A percentile compares a stretch with the other conserved stretches of the same genome.
Evolutionary conservation across 2,113 vertebrate genomes (phyloP).

Genomic region (Chloropsis cyanopogon): DNA sequence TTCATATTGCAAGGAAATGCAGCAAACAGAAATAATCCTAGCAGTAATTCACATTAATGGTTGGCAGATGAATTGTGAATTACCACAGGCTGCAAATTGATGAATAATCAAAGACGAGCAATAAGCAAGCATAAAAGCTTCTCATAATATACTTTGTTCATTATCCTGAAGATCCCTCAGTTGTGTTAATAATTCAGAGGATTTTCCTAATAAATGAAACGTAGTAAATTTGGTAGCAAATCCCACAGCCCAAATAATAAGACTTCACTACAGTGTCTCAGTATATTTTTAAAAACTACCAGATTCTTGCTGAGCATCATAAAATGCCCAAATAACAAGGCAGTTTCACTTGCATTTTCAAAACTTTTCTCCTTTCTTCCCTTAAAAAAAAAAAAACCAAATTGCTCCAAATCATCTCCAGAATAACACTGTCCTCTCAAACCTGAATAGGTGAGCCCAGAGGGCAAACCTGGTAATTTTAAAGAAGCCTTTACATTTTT

Average conservation of each 20-base stretch:
- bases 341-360: background rate
- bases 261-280: background rate
- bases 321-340: background rate
- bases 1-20: background rate
- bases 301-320: background rate
- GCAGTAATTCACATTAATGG: background rate
- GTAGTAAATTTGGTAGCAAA: background rate
- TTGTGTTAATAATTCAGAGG: background rate
- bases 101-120: background rate
- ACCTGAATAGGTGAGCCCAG: background rate
- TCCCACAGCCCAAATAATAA: background rate
- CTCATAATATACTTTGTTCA: background rate
- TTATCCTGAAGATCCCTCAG: background rate
- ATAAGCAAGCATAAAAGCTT: background rate
- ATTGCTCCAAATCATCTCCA: background rate
- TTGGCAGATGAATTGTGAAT: conserved; percentile 25
- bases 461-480: background rate
- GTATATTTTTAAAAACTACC: background rate
- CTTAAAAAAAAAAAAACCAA: background rate
- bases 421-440: background rate
- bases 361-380: background rate
- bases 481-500: background rate
- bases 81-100: background rate
- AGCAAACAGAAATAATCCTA: background rate
- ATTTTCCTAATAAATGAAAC: background rate